phyloP scores from a whole-genome alignment of 53 echinoderm and acorn worm genomes.

The Echinometra lucunter region DNA sequence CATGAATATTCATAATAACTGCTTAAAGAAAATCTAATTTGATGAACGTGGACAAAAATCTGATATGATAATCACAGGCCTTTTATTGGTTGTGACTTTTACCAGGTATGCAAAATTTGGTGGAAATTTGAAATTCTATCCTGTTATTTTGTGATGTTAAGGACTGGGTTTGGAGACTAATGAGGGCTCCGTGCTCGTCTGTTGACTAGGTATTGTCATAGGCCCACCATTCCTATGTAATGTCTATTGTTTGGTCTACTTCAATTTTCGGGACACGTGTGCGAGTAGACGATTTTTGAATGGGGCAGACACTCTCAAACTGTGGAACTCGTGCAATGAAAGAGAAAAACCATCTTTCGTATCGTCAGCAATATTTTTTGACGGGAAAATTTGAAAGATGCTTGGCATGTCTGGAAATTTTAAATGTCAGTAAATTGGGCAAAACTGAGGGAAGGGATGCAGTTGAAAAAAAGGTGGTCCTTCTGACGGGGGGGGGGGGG shows the following conservation, averaged over 20 bases:
- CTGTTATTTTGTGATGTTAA: neutral
- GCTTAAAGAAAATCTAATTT: neutral
- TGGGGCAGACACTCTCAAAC: conserved; percentile 45
- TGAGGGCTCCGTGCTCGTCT: neutral
- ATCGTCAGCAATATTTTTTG: no score
- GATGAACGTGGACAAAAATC: neutral
- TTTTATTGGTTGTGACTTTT: neutral
- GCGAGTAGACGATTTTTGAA: conserved; percentile 27
- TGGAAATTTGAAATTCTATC: neutral
- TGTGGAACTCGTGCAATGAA: no score
- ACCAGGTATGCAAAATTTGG: neutral
- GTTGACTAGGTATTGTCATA: conserved; percentile 63
- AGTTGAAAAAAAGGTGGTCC: no score
- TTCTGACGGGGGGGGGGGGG: no score
- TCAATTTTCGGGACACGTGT: conserved; percentile 71
- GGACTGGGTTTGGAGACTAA: neutral
- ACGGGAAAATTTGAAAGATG: no score
- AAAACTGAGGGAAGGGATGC: no score
- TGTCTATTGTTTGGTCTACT: conserved; percentile 63
- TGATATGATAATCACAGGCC: neutral
- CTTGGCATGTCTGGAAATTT: no score
- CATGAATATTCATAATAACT: neutral
- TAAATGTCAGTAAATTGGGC: no score
- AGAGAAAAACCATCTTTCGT: no score
- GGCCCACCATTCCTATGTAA: conserved; percentile 64